phyloP scores from a whole-genome alignment of 2,797 vertebrate genomes.

The Pristis pectinata region DNA sequence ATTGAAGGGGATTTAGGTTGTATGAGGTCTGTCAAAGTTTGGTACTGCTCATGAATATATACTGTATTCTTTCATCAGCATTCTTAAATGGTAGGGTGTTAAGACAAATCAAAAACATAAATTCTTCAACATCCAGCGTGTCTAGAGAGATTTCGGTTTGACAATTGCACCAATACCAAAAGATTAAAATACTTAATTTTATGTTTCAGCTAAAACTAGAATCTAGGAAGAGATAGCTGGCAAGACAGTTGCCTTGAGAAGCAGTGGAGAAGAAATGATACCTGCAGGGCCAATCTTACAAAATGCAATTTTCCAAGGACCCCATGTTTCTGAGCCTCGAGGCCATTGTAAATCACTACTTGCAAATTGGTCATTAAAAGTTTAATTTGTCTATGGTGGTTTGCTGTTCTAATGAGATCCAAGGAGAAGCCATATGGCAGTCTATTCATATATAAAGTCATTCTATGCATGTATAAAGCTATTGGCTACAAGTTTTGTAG shows the following conservation, averaged over 20 bases:
- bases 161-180: background rate
- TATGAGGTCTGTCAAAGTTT: background rate
- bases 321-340: background rate
- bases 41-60: background rate
- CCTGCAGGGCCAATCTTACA: background rate
- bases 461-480: background rate
- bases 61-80: background rate
- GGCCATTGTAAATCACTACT: background rate
- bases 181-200: background rate
- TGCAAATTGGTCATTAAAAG: background rate
- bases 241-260: background rate
- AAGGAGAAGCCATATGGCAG: background rate
- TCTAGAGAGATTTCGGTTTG: background rate
- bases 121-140: background rate
- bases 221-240: background rate
- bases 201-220: background rate
- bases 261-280: background rate
- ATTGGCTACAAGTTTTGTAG: too few relatives aligned
- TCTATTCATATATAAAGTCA: background rate
- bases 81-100: background rate
- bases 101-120: background rate
- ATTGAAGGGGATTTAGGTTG: background rate
- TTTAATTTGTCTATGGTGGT: background rate
- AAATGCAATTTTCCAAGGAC: background rate
- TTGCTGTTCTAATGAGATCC: background rate